Conservation (phyloP, 2,113 vertebrate genomes). For the Macrotis lagotis region DNA sequence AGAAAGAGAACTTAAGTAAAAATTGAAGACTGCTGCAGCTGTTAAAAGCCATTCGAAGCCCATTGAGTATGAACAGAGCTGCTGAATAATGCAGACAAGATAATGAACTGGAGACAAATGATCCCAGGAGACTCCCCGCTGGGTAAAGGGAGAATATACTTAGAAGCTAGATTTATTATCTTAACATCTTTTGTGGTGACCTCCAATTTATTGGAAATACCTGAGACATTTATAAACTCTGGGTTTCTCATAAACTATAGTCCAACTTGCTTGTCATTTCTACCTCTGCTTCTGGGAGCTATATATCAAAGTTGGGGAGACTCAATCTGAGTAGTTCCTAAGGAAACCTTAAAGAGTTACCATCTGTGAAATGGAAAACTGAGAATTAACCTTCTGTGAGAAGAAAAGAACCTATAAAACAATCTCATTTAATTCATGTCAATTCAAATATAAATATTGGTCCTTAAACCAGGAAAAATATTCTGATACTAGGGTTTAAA, state of each 20-base stretch:
- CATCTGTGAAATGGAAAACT: conserved; percentile 46
- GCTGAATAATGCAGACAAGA: conserved; percentile 89
- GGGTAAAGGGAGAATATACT: conserved; percentile 83
- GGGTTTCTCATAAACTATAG: conserved; percentile 58
- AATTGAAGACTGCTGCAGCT: conserved; percentile 84
- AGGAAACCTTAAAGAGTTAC: conserved; percentile 25
- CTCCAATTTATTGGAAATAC: conserved; percentile 87
- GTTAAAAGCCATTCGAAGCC: conserved; percentile 87
- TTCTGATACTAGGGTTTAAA: conserved; percentile 4
- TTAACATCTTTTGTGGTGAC: conserved; percentile 86
- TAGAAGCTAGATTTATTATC: conserved; percentile 88
- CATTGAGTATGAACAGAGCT: conserved; percentile 85
- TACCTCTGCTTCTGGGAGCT: conserved; percentile 29
- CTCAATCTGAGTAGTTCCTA: conserved; percentile 12
- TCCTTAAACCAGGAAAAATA: conserved; percentile 4
- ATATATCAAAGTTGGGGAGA: conserved; percentile 7
- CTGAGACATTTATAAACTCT: conserved; percentile 84
- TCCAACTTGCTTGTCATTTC: conserved; percentile 39
- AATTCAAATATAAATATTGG: neutral
- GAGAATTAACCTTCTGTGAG: conserved; percentile 8
- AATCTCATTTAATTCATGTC: neutral
- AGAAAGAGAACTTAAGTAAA: conserved; percentile 80
- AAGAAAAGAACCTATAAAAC: conserved; percentile 35
- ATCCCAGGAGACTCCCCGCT: conserved; percentile 81
- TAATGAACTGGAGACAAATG: conserved; percentile 85